phyloP scores from a whole-genome alignment of 2,113 vertebrate species.

The Alexandromys fortis region DNA sequence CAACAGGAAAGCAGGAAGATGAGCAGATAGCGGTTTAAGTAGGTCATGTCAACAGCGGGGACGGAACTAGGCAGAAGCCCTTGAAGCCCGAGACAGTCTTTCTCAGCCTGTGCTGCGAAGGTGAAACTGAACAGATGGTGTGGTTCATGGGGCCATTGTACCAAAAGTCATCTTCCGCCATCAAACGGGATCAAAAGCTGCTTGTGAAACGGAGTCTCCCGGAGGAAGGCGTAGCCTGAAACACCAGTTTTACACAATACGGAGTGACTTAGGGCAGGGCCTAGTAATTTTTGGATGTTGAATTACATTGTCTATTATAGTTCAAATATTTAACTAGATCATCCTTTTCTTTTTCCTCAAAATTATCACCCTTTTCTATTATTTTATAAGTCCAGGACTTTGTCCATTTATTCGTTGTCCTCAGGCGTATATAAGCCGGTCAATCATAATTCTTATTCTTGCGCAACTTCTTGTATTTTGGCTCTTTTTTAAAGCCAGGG shows the following conservation, averaged over 20 bases:
- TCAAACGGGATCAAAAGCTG: neutral
- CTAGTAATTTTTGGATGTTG: neutral
- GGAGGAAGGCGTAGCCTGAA: neutral
- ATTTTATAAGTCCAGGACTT: neutral
- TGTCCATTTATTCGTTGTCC: neutral
- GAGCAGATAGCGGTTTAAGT: neutral
- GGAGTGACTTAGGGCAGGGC: neutral
- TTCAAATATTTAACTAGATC: neutral
- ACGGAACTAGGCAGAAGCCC: neutral
- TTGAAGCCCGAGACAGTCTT: neutral
- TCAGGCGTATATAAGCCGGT: neutral
- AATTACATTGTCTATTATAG: neutral
- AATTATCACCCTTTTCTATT: neutral
- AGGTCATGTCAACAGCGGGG: neutral
- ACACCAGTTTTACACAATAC: neutral
- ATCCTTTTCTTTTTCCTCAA: neutral
- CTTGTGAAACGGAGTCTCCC: neutral
- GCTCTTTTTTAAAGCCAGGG: neutral
- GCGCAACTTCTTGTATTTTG: neutral
- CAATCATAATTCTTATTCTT: no score
- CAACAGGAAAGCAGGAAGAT: neutral
- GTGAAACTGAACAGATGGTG: neutral
- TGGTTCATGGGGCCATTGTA: neutral
- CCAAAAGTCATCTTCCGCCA: neutral
- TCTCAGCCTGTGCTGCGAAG: neutral